Conservation (phyloP, 2,797 vertebrate species). For the Monodelphis domestica region DNA sequence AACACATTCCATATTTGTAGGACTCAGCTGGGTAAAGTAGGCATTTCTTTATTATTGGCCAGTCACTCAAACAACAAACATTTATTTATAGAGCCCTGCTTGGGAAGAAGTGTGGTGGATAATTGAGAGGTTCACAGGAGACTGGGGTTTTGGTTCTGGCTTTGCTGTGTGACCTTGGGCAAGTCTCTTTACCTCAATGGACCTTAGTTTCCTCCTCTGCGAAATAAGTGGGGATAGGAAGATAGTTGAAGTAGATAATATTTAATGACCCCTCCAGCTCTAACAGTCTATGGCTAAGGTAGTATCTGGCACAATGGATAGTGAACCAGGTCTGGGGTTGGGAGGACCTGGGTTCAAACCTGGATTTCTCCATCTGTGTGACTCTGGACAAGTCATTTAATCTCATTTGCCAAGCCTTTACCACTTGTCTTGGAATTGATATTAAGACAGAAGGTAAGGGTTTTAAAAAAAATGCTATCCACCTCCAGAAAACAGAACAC, state of each 20-base stretch:
- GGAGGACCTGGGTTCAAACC: too few species aligned
- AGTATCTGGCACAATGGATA: too few species aligned
- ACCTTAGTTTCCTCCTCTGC: not conserved
- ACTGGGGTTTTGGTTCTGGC: not conserved
- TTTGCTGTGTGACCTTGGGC: not conserved
- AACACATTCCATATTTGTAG: not conserved
- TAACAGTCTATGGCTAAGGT: not conserved
- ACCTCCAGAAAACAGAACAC: not conserved
- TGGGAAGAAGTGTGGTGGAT: not conserved
- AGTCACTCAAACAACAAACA: not conserved
- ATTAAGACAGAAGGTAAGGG: too few species aligned
- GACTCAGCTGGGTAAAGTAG: not conserved
- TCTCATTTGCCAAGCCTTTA: too few species aligned
- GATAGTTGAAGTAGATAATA: not conserved
- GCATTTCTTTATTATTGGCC: not conserved
- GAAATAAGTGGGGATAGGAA: not conserved
- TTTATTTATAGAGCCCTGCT: not conserved
- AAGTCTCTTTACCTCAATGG: not conserved
- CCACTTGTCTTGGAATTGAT: too few species aligned
- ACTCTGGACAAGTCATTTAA: too few species aligned
- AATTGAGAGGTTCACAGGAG: not conserved
- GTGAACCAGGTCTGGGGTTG: too few species aligned
- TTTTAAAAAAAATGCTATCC: too few species aligned
- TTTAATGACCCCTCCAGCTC: not conserved
- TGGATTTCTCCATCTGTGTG: too few species aligned